Base-by-base conservation (phyloP, 2,888 invertebrate species). In the Diaphora mendica region DNA sequence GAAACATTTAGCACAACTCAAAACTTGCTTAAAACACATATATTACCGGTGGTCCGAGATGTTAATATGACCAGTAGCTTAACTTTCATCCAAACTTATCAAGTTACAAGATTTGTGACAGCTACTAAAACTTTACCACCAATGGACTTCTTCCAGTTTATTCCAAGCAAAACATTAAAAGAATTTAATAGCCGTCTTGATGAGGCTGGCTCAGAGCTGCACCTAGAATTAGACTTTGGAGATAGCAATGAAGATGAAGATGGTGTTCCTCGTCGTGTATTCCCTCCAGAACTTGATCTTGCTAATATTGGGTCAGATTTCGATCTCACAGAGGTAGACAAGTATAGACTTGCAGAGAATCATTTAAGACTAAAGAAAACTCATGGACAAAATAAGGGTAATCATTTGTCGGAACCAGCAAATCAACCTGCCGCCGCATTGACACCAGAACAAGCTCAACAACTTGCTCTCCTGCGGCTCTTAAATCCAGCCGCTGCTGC, bases 1-100 rank as follows among this genome's bases (percentile, higher is more conserved):
- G 98, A 99, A 93, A 98, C 98, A 5, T 99, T 98, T 93, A 98
- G 98, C 84, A 98, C 99, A 9, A 98, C 98, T 0, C 98, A 99
- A 91, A 96, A 97, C 17, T 97, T 98, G 96, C 94, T 98, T 30
- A 98, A 98, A 92, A 99, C 99, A 1, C 98, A 99, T 89, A 97
- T 99, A 77, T 93, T 99, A 71, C 99, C 99, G 0, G 97, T 99
- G 1, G 96, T 98, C 62, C 96, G 97, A 79, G 97, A 97, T 76
- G 97, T 96, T 26, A 97, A 97, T 76, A 97, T 98, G 82, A 98
- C 98, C 0, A 97, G 96, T 70, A 97, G 97, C 77, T 94, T 98
- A 83, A 99, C 99, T 0, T 96, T 99, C 69, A 97, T 98, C 4
- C 99, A 99, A 94, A 98, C 99, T 0, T 99, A 98, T 92, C 97